A percentile compares a stretch with the other conserved stretches of the same genome.
Evolutionary conservation across 2,113 vertebrate species (phyloP).

Genomic region (Chamaea fasciata): DNA sequence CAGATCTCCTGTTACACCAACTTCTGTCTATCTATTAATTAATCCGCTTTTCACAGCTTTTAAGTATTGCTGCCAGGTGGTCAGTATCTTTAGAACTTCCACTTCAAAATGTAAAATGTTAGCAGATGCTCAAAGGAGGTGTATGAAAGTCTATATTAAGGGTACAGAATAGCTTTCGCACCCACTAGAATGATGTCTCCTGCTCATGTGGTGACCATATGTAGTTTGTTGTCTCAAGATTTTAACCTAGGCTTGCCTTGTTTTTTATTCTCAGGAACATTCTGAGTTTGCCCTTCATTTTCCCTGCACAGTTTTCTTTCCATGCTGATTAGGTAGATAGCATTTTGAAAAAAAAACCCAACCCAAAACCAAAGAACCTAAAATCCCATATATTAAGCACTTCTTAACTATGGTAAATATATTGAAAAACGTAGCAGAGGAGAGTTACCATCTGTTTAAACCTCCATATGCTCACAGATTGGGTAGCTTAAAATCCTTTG

Average conservation of each 20-base stretch:
- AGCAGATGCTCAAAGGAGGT: constrained; percentile 28
- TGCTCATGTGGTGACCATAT: constrained; percentile 40
- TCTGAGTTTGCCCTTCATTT: neutral
- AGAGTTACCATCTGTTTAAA: neutral
- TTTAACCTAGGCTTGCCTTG: neutral
- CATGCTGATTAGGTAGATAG: neutral
- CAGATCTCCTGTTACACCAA: neutral
- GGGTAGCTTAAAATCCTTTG: neutral
- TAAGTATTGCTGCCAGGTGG: neutral
- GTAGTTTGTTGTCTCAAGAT: neutral
- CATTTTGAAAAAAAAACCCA: neutral
- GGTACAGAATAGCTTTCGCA: neutral
- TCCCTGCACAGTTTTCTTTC: neutral
- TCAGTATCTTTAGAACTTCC: neutral
- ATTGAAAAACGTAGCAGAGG: neutral
- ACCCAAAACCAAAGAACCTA: too few species aligned
- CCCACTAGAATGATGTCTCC: neutral
- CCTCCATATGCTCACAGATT: neutral
- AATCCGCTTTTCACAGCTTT: neutral
- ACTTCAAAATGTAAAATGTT: constrained; percentile 14
- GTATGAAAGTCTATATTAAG: constrained; percentile 14
- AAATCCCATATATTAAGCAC: rapidly evolving
- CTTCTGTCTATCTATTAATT: neutral
- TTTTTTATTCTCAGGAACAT: neutral
- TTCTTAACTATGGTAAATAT: neutral